Percentiles rank a stretch among this genome's conserved stretches.
These are phyloP conservation scores for Hypomesus transpacificus DNA, from an alignment of 2,113 vertebrate species.

Conservation along the genomic window DNA sequence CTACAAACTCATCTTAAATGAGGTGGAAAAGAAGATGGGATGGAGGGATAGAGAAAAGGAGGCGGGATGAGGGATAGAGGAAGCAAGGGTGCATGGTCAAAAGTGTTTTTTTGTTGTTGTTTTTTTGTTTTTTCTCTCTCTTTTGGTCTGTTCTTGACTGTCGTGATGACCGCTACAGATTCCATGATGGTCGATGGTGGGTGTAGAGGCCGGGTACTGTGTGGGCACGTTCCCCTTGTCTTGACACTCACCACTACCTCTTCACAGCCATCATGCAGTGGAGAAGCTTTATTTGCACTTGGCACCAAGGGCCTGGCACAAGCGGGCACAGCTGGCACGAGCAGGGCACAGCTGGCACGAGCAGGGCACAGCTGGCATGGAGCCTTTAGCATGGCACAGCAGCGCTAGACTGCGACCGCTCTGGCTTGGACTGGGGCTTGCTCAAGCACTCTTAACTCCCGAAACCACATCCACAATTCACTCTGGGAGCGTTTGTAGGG, in stretches of 20 bases:
- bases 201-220: constrained; percentile 9
- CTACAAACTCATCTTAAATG: too few species aligned
- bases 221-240: constrained; percentile 12
- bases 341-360: constrained; percentile 1
- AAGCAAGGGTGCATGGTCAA: not conserved
- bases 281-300: constrained; percentile 44
- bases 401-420: constrained; percentile 24
- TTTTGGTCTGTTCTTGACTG: constrained; percentile 13
- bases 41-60: constrained; percentile 1
- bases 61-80: not conserved
- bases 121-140: too few species aligned
- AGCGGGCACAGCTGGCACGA: not conserved
- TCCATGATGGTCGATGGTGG: constrained; percentile 17
- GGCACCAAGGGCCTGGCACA: constrained; percentile 20
- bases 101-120: not conserved
- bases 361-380: constrained; percentile 5
- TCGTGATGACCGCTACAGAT: constrained; percentile 37
- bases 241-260: constrained; percentile 29
- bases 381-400: constrained; percentile 30
- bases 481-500: constrained; percentile 25
- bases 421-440: constrained; percentile 8
- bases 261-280: constrained; percentile 34
- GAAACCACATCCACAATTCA: constrained; percentile 66
- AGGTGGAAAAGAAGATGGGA: not conserved
- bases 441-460: constrained; percentile 49